These are phyloP conservation scores for Branchinecta lindahli DNA, from an alignment of 1,140 invertebrate genomes.

Conservation along the genomic window DNA sequence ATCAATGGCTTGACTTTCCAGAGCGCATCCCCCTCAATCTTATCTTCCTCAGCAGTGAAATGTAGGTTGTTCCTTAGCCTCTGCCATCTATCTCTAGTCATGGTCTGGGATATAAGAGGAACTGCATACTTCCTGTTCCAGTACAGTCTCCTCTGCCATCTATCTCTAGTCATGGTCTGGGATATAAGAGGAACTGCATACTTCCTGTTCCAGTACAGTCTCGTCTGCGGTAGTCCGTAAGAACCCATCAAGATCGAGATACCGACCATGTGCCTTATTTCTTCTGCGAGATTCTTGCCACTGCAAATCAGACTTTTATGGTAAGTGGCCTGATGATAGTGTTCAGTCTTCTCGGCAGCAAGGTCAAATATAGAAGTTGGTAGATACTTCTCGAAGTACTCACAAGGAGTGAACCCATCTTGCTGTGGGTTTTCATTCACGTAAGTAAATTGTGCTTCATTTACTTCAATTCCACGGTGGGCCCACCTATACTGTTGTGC, in stretches of 20 bases:
- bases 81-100: not conserved
- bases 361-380: not conserved
- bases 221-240: not conserved
- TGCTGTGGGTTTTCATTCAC: not conserved
- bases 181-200: not conserved
- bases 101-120: not conserved
- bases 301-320: not conserved
- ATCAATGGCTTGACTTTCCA: not conserved
- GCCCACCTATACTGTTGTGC: not conserved
- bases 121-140: constrained; percentile 4
- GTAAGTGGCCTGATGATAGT: constrained; percentile 8
- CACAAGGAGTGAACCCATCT: not conserved
- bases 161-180: not conserved
- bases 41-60: constrained; percentile 4
- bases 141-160: constrained; percentile 1
- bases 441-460: not conserved
- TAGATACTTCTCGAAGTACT: constrained; percentile 2
- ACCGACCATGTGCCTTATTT: constrained; percentile 1
- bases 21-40: constrained; percentile 3
- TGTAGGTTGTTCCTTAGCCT: not conserved
- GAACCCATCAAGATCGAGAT: not conserved
- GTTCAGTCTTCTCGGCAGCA: not conserved
- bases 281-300: constrained; percentile 1
- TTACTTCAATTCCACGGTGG: not conserved
- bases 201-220: constrained; percentile 4